Evolutionary conservation across 1,140 invertebrate genomes (phyloP).

Genomic region (Aphelenchoides fujianensis): DNA sequence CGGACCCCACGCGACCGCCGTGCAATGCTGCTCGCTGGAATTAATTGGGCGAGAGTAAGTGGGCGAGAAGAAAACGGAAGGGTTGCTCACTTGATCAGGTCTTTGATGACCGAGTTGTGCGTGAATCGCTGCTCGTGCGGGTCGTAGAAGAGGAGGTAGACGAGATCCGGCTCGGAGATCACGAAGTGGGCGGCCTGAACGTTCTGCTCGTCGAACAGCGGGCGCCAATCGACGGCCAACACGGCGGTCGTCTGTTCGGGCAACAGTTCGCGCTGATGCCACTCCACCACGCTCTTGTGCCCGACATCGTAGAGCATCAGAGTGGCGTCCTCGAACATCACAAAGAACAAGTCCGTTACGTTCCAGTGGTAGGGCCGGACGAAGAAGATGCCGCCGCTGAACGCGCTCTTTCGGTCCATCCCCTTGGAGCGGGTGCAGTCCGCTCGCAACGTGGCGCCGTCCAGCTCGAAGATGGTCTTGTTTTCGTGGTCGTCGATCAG

Average conservation of each 20-base stretch:
- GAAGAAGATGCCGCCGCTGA: neutral
- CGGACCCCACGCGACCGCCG: slow-evolving; percentile 6
- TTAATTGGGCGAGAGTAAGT: too few relatives aligned
- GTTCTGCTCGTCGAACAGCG: neutral
- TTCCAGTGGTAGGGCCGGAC: neutral
- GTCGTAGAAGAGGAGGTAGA: slow-evolving; percentile 16
- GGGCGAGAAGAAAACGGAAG: neutral
- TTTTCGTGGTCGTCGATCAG: slow-evolving; percentile 11
- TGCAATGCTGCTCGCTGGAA: slow-evolving; percentile 10
- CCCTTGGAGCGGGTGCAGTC: neutral
- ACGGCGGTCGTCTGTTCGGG: neutral
- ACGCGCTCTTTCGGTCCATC: neutral
- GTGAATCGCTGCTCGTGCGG: neutral
- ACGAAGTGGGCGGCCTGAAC: slow-evolving; percentile 12
- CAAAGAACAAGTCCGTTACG: neutral
- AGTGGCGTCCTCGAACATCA: slow-evolving; percentile 10
- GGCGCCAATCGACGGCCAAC: neutral
- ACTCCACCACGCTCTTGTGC: neutral
- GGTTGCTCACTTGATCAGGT: slow-evolving; percentile 1
- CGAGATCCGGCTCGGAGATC: neutral
- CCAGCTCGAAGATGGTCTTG: slow-evolving; percentile 15
- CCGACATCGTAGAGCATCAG: slow-evolving; percentile 5
- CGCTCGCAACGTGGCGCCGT: neutral
- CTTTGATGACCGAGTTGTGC: neutral
- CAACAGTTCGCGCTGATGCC: neutral